A percentile compares a stretch with the other conserved stretches of the same genome.
phyloP scores from a whole-genome alignment of 2,113 vertebrate species.

The Marmota flaviventris region DNA sequence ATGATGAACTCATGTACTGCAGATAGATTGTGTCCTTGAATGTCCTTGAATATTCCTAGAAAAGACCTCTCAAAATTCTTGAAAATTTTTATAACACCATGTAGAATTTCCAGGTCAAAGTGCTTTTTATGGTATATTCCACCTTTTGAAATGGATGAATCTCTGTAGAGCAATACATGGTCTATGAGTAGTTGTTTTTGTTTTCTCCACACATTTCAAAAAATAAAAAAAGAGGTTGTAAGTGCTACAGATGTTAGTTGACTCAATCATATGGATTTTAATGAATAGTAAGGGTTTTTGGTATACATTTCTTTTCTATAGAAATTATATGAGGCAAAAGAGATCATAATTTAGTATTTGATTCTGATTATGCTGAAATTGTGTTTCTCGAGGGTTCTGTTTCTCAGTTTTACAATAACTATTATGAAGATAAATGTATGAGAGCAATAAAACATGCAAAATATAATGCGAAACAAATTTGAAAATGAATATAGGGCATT shows the following conservation, averaged over 20 bases:
- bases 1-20: background rate
- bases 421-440: background rate
- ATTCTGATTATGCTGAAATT: background rate
- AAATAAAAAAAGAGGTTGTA: background rate
- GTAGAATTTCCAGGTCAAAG: background rate
- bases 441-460: background rate
- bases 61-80: conserved; percentile 2
- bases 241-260: background rate
- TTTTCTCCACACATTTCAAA: background rate
- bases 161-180: background rate
- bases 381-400: background rate
- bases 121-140: background rate
- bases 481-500: background rate
- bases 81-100: background rate
- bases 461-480: background rate
- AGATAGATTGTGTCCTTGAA: background rate
- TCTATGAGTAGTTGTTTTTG: background rate
- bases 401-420: background rate
- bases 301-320: background rate
- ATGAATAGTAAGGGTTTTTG: background rate
- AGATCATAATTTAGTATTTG: background rate
- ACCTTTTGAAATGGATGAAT: background rate
- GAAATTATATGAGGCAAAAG: background rate
- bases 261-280: background rate
- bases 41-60: background rate